Conservation (phyloP, 2,888 invertebrate genomes). For the Ormyrus labotus region DNA sequence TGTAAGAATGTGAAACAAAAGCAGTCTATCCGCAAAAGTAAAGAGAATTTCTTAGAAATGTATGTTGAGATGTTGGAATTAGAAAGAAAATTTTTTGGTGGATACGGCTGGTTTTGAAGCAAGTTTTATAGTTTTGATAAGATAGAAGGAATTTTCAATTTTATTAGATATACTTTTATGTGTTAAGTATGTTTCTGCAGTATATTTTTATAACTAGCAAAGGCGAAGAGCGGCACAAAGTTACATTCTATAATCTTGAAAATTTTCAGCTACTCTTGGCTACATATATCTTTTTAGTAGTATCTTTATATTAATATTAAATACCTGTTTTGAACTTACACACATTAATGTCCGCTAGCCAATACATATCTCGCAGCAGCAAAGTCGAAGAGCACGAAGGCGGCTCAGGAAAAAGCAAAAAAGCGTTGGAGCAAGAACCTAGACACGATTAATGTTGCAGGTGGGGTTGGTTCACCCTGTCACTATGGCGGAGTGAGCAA, state of each 20-base stretch:
- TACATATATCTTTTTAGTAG: slow-evolving; percentile 18
- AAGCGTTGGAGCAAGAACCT: slow-evolving; percentile 54
- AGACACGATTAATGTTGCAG: slow-evolving; percentile 76
- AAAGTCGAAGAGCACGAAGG: slow-evolving; percentile 50
- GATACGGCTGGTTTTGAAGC: no score
- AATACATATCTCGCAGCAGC: slow-evolving; percentile 54
- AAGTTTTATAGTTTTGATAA: no score
- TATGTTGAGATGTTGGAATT: no score
- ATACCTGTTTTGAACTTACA: slow-evolving; percentile 22
- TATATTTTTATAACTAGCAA: slow-evolving; percentile 27
- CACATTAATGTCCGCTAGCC: slow-evolving; percentile 34
- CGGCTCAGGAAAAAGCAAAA: slow-evolving; percentile 50
- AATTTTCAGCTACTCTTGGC: slow-evolving; percentile 38
- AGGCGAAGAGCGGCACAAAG: slow-evolving; percentile 33
- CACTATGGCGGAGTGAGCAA: slow-evolving; percentile 77
- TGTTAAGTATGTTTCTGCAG: slow-evolving; percentile 8
- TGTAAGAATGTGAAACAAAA: no score
- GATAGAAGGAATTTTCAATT: neutral
- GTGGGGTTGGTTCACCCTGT: slow-evolving; percentile 80
- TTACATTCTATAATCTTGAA: slow-evolving; percentile 24
- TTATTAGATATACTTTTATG: neutral
- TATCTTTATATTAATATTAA: slow-evolving; percentile 33
- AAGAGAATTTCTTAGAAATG: no score
- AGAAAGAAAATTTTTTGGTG: no score
- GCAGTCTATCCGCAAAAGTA: no score